Evolutionary conservation across 2,797 vertebrate species (phyloP), one percentile per base, ranked within the genome.

Genomic region (Halcyon smyrnensis): DNA sequence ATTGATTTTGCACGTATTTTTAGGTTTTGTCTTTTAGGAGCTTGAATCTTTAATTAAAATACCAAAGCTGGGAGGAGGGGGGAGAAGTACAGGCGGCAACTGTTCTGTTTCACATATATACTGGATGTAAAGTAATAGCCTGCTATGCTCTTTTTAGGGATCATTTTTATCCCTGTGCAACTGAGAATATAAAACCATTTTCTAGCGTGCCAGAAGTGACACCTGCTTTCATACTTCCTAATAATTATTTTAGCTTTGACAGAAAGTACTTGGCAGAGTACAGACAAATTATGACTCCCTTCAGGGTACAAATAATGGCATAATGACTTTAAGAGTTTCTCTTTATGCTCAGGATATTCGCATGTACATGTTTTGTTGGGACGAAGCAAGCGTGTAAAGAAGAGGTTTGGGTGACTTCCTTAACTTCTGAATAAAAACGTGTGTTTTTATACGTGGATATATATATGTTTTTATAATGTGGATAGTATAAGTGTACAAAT

Each of bases 221-320:
- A 97, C 96, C 96, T 97, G 94, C 96, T 97, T 98, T 97, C 96
- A 96, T 95, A 82, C 88, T 97, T 98, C 94, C 96, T 96, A 97
- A 96, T 98, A 96, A 98, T 98, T 97, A 96, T 90, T 97, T 97
- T 82, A 96, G 76, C 73, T 97, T 92, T 97, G 94, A 97, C 93
- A 95, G 93, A 91, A 95, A 97, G 87, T 90, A 79, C 88, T 96
- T 95, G 90, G 96, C 94, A 94, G 91, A 65, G 76, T 82, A 86
- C 91, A 79, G 97, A 91, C 87, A 95, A 95, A 96, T 97, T 78
- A 96, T 84, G 92, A 79, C 83, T 95, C 2, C 69, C 91, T 96
- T 95, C 62, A 50, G 95, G 94, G 84, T 91, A 85, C 89, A 96
- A 96, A 96, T 95, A 97, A 97, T 96, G 78, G 78, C 80, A 81